These are phyloP conservation scores for Grammatotria lemairii DNA, from an alignment of 2,113 vertebrate genomes.

Conservation along the genomic window DNA sequence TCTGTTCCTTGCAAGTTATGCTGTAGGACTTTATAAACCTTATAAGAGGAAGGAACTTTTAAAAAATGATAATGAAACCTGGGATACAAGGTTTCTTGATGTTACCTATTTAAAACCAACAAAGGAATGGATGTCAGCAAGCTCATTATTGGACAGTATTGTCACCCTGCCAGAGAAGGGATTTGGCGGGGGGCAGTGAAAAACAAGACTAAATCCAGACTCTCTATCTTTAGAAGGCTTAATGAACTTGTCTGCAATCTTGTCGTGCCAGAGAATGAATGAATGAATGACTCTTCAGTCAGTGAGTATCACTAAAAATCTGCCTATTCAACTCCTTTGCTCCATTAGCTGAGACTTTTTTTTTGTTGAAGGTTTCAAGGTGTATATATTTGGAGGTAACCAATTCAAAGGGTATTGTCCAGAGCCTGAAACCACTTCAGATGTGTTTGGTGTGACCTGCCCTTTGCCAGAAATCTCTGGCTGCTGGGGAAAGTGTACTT, in stretches of 20 bases:
- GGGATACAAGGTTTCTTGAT: not conserved
- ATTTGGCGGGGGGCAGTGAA: not conserved
- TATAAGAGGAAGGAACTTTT: not conserved
- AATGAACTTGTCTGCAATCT: not conserved
- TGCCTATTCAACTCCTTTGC: not conserved
- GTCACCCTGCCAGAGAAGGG: not conserved
- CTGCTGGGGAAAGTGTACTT: not conserved
- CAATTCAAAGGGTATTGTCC: not conserved
- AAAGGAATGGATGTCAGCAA: not conserved
- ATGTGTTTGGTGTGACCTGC: not conserved
- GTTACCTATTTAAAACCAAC: not conserved
- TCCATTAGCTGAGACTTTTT: not conserved
- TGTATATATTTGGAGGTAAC: not conserved
- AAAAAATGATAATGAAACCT: not conserved
- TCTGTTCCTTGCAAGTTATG: not conserved
- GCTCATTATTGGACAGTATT: not conserved
- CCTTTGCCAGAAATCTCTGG: not conserved
- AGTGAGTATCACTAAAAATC: not conserved
- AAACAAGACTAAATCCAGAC: not conserved
- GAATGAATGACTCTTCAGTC: not conserved
- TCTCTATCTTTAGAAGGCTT: slow-evolving; percentile 12
- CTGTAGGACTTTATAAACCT: not conserved
- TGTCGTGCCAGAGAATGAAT: not conserved
- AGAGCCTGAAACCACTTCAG: not conserved
- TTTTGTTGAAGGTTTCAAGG: not conserved